phyloP scores from a whole-genome alignment of 2,888 invertebrate genomes.

The Pogonocherus hispidulus region DNA sequence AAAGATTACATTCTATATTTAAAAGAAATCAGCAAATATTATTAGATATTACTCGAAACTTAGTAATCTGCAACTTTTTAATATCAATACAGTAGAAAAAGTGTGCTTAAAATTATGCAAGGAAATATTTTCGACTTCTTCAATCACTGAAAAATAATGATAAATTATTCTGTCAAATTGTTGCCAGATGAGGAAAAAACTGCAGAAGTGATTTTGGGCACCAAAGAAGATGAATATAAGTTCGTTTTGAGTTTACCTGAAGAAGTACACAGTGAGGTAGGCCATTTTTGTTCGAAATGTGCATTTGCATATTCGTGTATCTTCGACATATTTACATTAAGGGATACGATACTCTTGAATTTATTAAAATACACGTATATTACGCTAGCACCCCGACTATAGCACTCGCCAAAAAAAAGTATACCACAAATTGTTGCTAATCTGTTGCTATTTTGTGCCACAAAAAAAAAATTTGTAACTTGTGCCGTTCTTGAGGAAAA shows the following conservation, averaged over 20 bases:
- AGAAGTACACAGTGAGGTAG: neutral
- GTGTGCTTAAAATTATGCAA: neutral
- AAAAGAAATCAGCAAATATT: neutral
- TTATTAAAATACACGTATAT: neutral
- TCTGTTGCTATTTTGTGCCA: too few species aligned
- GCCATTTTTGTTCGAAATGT: neutral
- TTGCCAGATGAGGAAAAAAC: neutral
- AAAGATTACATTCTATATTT: neutral
- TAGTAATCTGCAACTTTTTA: neutral
- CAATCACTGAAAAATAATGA: neutral
- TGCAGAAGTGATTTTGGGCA: neutral
- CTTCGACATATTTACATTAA: neutral
- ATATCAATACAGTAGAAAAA: neutral
- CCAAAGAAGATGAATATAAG: slow-evolving; percentile 10
- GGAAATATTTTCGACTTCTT: neutral
- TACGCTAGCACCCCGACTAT: too few species aligned
- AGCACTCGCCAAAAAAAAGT: too few species aligned
- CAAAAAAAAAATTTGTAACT: too few species aligned
- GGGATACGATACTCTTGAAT: neutral
- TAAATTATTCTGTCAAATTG: neutral
- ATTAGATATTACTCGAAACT: neutral
- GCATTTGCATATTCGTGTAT: neutral
- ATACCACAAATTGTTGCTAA: too few species aligned
- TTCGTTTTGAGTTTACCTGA: slow-evolving; percentile 4
- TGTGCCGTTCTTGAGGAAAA: too few species aligned